Percentiles rank a stretch among this genome's conserved stretches.
phyloP scores from a whole-genome alignment of 1,140 invertebrate species.

The Drosophila nebulosa region DNA sequence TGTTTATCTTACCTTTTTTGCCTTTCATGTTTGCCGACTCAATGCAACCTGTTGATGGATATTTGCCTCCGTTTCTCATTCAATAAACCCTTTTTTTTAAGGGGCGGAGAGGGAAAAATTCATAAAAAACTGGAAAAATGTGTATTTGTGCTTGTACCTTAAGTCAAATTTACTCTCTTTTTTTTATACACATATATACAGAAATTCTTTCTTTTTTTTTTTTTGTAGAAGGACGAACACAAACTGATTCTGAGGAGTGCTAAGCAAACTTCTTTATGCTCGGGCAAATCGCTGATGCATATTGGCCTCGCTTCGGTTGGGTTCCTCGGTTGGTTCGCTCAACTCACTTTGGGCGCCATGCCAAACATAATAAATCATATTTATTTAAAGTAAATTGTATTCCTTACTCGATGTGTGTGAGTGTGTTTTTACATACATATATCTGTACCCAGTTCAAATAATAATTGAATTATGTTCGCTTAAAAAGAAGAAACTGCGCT shows the following conservation, averaged over 20 bases:
- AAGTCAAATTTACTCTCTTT: constrained; percentile 59
- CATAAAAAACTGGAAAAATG: constrained; percentile 49
- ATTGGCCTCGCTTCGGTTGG: constrained; percentile 36
- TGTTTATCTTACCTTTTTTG: constrained; percentile 22
- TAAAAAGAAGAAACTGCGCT: constrained; percentile 19
- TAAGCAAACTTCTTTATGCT: constrained; percentile 51
- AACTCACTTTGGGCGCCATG: constrained; percentile 19
- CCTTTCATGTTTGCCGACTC: constrained; percentile 66
- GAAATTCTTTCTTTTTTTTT: not conserved
- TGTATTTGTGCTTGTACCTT: constrained; percentile 38
- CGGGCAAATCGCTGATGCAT: constrained; percentile 47
- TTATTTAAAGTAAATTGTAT: constrained; percentile 72
- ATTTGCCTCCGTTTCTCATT: constrained; percentile 21
- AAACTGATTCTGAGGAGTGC: constrained; percentile 32
- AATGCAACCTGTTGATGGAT: constrained; percentile 63
- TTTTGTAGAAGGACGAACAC: not conserved
- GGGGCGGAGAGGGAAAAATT: not conserved
- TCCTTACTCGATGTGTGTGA: constrained; percentile 20
- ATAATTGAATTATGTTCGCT: constrained; percentile 66
- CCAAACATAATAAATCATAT: constrained; percentile 78
- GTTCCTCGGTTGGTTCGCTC: not conserved
- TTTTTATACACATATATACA: not conserved
- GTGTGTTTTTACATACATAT: not conserved
- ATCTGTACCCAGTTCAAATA: constrained; percentile 40
- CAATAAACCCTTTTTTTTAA: not conserved